Conservation (phyloP, 2,113 vertebrate genomes). For the Anhinga anhinga region DNA sequence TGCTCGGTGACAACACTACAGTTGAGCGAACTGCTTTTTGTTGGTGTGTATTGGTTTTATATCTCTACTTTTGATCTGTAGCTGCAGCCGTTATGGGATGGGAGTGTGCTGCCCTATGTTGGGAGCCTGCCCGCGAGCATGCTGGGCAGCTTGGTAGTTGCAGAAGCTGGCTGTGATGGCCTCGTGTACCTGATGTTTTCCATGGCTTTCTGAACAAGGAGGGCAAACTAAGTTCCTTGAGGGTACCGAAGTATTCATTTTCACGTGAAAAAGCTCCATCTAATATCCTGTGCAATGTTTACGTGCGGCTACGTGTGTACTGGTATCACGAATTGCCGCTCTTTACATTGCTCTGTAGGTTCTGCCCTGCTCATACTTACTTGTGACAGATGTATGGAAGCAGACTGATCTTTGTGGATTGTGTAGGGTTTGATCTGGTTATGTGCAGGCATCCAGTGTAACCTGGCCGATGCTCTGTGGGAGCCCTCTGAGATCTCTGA, state of each 20-base stretch:
- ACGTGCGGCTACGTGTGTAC: accelerated
- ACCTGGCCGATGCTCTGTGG: accelerated
- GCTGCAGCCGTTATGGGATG: not conserved
- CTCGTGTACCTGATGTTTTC: not conserved
- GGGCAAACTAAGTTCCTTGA: not conserved
- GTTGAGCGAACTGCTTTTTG: not conserved
- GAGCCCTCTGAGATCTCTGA: not conserved
- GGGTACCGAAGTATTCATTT: not conserved
- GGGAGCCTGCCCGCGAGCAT: accelerated
- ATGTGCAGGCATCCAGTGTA: not conserved
- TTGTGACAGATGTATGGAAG: not conserved
- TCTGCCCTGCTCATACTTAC: not conserved
- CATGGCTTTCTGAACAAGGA: not conserved
- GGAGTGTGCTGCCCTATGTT: not conserved
- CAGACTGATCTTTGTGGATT: not conserved
- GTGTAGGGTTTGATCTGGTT: not conserved
- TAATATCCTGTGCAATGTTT: not conserved
- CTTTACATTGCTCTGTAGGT: not conserved
- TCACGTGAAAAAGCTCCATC: accelerated
- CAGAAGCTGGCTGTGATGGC: not conserved
- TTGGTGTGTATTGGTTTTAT: not conserved
- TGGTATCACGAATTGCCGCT: not conserved
- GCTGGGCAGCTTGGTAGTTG: not conserved
- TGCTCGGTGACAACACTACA: not conserved
- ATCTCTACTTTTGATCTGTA: not conserved